Conservation (phyloP, 2,113 vertebrate genomes). For the Leuciscus idus region DNA sequence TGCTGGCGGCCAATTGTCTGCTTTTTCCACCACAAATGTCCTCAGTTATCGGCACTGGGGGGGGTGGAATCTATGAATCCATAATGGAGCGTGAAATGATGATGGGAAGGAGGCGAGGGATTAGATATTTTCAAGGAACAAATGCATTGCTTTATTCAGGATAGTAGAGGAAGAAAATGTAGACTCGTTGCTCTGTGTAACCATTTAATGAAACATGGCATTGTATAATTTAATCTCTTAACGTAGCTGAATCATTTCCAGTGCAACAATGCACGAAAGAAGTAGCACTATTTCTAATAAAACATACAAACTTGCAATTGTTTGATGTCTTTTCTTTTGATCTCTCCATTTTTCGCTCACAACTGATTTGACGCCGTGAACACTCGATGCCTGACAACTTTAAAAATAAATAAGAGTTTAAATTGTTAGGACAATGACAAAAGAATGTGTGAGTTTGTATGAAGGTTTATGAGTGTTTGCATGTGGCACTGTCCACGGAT, state of each 20-base stretch:
- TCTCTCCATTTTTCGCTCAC: background rate
- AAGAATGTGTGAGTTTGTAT: slow-evolving; percentile 8
- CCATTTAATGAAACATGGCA: slow-evolving; percentile 21
- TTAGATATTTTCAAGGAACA: slow-evolving; percentile 58
- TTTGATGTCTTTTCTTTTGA: slow-evolving; percentile 4
- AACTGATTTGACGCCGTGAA: background rate
- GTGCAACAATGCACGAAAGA: slow-evolving; percentile 16
- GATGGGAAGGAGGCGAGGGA: slow-evolving; percentile 40
- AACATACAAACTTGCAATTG: background rate
- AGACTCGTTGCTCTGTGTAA: background rate
- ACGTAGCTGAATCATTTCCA: slow-evolving; percentile 18
- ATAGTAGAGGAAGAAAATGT: slow-evolving; percentile 33
- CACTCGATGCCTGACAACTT: background rate
- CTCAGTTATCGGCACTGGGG: slow-evolving; percentile 52
- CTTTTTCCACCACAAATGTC: slow-evolving; percentile 74
- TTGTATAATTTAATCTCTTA: slow-evolving; percentile 38
- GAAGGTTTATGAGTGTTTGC: slow-evolving; percentile 20
- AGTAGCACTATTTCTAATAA: background rate
- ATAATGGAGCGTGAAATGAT: slow-evolving; percentile 70
- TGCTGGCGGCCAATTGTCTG: slow-evolving; percentile 74
- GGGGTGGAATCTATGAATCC: slow-evolving; percentile 57
- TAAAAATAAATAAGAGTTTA: background rate
- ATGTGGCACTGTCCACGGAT: background rate
- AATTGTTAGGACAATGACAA: background rate
- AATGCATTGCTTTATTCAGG: slow-evolving; percentile 50